These are phyloP conservation scores for Suillia variegata DNA, from an alignment of 2,888 invertebrate genomes.

Conservation along the genomic window DNA sequence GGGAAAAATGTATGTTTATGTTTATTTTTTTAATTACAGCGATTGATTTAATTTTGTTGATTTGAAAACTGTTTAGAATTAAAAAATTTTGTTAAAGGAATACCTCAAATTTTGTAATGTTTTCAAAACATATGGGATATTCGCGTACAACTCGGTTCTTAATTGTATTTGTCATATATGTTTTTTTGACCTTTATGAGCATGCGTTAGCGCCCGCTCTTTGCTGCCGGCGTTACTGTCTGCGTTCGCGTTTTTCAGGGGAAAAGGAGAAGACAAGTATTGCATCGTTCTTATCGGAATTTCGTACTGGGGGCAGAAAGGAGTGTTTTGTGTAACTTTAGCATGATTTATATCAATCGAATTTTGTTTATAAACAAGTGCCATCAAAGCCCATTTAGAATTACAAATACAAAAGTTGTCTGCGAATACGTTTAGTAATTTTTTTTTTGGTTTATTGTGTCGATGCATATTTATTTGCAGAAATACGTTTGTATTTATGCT, in stretches of 20 bases:
- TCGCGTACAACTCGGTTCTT: neutral
- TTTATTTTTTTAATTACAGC: neutral
- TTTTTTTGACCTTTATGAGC: neutral
- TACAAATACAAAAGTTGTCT: too few species aligned
- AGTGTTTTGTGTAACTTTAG: constrained; percentile 10
- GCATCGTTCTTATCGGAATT: constrained; percentile 2
- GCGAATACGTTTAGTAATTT: too few species aligned
- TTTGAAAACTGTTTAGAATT: neutral
- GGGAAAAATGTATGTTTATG: constrained; percentile 1
- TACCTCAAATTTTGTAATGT: neutral
- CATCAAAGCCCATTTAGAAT: too few species aligned
- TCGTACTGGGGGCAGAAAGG: constrained; percentile 10
- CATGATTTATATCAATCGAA: too few species aligned
- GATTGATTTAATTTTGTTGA: neutral
- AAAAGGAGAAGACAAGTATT: neutral
- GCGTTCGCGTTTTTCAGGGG: too few species aligned
- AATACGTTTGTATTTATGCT: too few species aligned
- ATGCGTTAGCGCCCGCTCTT: neutral
- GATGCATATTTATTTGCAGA: too few species aligned
- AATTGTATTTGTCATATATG: neutral
- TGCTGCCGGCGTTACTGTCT: too few species aligned
- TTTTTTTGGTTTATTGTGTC: too few species aligned
- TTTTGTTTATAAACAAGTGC: constrained; percentile 20
- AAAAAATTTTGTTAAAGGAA: too few species aligned
- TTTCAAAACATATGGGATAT: neutral